These are phyloP conservation scores for Anguilla anguilla DNA, from an alignment of 2,797 vertebrate species.

Conservation along the genomic window DNA sequence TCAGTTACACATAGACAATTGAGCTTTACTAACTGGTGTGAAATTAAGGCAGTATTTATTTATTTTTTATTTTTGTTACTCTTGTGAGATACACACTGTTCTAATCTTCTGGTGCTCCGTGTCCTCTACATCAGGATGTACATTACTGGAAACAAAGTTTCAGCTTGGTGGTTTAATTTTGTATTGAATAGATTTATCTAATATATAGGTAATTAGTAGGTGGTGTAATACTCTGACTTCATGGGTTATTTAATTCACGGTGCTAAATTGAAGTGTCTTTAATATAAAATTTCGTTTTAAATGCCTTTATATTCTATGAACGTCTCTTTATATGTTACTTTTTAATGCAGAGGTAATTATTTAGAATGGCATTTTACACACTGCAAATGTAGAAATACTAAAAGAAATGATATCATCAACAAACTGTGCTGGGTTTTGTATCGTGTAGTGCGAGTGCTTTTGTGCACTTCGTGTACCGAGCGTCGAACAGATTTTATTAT, in stretches of 20 bases:
- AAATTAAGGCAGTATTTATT: constrained; percentile 78
- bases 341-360: constrained; percentile 43
- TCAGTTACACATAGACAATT: constrained; percentile 55
- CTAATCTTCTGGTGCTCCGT: constrained; percentile 88
- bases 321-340: constrained; percentile 56
- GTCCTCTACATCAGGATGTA: constrained; percentile 68
- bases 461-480: constrained; percentile 81
- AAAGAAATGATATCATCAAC: constrained; percentile 54
- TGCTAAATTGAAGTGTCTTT: constrained; percentile 87
- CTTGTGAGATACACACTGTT: constrained; percentile 69
- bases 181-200: constrained; percentile 55
- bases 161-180: constrained; percentile 65
- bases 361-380: constrained; percentile 19
- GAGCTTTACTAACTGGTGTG: constrained; percentile 68
- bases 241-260: constrained; percentile 81
- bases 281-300: constrained; percentile 71
- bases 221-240: constrained; percentile 86
- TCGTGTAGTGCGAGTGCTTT: constrained; percentile 71
- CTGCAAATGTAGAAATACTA: constrained; percentile 48
- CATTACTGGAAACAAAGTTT: constrained; percentile 83
- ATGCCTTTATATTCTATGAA: constrained; percentile 71
- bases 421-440: constrained; percentile 70
- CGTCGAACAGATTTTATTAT: constrained; percentile 47
- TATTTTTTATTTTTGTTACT: constrained; percentile 64
- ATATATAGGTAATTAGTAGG: constrained; percentile 53